Evolutionary conservation across 2,113 vertebrate genomes (phyloP), one percentile per base, ranked within the genome.

Genomic region (Apodemus sylvaticus): DNA sequence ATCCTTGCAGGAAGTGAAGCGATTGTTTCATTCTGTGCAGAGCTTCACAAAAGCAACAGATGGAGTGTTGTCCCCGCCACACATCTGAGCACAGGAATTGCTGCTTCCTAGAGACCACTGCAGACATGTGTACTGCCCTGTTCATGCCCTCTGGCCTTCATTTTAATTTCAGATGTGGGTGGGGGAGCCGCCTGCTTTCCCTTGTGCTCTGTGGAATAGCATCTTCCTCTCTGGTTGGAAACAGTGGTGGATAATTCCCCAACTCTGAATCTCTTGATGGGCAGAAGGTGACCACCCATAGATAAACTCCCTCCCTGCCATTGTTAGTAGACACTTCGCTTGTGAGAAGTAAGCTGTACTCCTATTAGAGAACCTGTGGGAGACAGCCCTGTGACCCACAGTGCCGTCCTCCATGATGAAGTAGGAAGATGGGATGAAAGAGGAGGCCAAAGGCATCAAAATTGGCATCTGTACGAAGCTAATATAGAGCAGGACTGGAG

Each of bases 21-120:
- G 31, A 94, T 86, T 94, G 86, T 17, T 36, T 81, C 81, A 81
- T 92, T 93, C 95, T 58, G 70, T 78, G 48, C 76, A 81, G 71
- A 79, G 90, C 62, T 51, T 87, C 73, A 34, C 22, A 68, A 16
- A 36, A 78, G 55, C 78, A 89, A 81, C 11, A 20, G 55, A 26
- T 86, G 79, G 79, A 86, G 55, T 62, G 34, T 86, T 90, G 70
- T 64, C 89, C 76, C 39, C 24, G 71, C 45, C 86, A 77, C 31
- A n/a, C 76, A 70, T 82, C 60, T 89, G 60, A 94, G 53, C 68
- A 26, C 20, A 10, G n/a, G 51, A 7, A 73, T 7, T 42, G 10
- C 74, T 86, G n/a, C 81, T 90, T 94, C 58, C 81, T 66, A 9
- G 68, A 95, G 64, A 81, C 42, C 7, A 5, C 12, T 55, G 45